phyloP scores from a whole-genome alignment of 2,888 invertebrate species.

The Acanthosepion esculentum region DNA sequence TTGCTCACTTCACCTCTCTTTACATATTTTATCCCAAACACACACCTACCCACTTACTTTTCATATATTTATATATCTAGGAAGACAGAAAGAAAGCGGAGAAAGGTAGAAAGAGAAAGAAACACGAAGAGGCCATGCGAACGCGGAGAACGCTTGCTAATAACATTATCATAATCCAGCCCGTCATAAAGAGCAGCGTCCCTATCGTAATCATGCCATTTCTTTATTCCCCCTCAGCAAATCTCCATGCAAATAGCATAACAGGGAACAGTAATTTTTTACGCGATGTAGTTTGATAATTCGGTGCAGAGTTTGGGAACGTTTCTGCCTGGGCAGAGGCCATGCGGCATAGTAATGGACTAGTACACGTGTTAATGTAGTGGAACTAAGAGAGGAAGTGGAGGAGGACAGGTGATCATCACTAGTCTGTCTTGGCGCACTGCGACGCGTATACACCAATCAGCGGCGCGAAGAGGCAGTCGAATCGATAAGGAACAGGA shows the following conservation, averaged over 20 bases:
- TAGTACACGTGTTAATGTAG: not conserved
- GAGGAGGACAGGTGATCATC: constrained; percentile 14
- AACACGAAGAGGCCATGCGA: too few species aligned
- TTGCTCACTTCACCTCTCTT: too few species aligned
- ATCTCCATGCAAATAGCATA: too few species aligned
- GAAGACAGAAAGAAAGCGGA: not conserved
- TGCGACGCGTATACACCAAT: constrained; percentile 22
- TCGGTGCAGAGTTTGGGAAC: too few species aligned
- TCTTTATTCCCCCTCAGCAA: not conserved
- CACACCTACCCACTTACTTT: too few species aligned
- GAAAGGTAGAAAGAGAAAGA: not conserved
- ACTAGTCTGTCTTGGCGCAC: not conserved
- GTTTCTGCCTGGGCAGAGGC: not conserved
- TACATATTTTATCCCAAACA: too few species aligned
- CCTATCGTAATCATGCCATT: not conserved
- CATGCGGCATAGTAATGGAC: not conserved
- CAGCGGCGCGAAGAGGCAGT: constrained; percentile 1
- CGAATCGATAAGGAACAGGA: not conserved
- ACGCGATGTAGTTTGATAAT: too few species aligned
- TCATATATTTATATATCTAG: not conserved
- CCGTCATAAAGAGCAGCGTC: not conserved
- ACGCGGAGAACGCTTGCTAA: not conserved
- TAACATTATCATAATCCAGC: not conserved
- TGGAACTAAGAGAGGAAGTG: not conserved
- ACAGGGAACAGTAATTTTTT: too few species aligned